Evolutionary conservation across 2,888 invertebrate species (phyloP).

Genomic region (Nephrotoma guestfalica): DNA sequence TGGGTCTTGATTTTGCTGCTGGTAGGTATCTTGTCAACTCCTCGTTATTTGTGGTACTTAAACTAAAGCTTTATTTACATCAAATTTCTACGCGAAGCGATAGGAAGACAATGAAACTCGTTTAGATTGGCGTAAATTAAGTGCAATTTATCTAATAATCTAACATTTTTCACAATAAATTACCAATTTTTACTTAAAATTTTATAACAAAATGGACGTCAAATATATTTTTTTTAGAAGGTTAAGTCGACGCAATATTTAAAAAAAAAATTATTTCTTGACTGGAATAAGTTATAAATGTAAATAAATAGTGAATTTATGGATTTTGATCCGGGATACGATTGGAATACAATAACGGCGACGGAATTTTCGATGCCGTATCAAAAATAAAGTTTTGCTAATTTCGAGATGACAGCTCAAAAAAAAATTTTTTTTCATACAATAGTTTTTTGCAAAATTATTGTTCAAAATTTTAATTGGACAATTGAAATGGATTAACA

Average conservation of each 20-base stretch:
- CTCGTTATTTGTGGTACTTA: not conserved
- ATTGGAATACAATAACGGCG: not conserved
- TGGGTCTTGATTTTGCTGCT: not conserved
- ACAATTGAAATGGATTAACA: not conserved
- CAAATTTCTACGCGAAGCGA: not conserved
- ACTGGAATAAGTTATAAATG: not conserved
- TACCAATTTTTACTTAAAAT: not conserved
- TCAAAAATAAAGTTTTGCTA: not conserved
- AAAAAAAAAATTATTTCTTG: not conserved
- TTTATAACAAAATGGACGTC: constrained; percentile 3
- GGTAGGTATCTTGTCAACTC: not conserved
- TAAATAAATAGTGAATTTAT: not conserved
- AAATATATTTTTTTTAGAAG: not conserved
- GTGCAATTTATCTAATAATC: not conserved
- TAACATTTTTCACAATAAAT: not conserved
- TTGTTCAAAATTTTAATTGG: not conserved
- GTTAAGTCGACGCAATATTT: constrained; percentile 1
- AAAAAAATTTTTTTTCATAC: not conserved
- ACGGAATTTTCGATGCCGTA: not conserved
- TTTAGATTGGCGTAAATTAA: not conserved
- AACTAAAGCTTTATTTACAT: not conserved
- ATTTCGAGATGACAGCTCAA: not conserved
- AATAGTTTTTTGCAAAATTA: not conserved
- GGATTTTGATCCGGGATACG: not conserved
- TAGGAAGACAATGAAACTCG: not conserved